Evolutionary conservation across 1,140 invertebrate species (phyloP).

Genomic region (Listronotus oregonensis): DNA sequence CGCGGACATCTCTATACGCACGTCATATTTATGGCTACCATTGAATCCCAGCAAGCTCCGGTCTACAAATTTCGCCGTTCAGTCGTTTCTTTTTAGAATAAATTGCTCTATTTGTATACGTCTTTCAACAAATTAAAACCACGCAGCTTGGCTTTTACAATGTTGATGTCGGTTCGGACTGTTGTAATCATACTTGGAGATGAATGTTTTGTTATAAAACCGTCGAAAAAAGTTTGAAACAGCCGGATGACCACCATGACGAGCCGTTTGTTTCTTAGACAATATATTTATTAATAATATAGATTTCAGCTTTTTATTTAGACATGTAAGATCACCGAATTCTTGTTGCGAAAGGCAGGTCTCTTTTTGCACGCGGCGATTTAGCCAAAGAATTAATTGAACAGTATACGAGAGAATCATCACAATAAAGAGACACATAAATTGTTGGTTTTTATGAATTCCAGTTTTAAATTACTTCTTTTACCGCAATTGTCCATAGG

Average conservation of each 20-base stretch:
- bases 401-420: no score
- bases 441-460: no score
- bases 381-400: no score
- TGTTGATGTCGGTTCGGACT: background rate
- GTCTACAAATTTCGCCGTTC: constrained; percentile 40
- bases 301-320: no score
- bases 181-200: background rate
- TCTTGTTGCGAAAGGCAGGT: no score
- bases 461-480: no score
- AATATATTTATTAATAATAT: background rate
- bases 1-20: constrained; percentile 35
- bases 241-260: background rate
- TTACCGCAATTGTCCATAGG: no score
- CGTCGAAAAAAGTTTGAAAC: constrained; percentile 1
- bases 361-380: no score
- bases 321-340: no score
- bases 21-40: constrained; percentile 35
- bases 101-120: constrained; percentile 45
- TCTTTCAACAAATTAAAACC: constrained; percentile 39
- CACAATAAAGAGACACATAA: no score
- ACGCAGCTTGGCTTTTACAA: constrained; percentile 13
- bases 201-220: background rate
- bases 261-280: constrained; percentile 5
- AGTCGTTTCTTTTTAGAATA: constrained; percentile 36
- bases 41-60: constrained; percentile 25